Evolutionary conservation across 2,113 vertebrate species (phyloP).

Genomic region (Poeciliopsis turrubarensis): DNA sequence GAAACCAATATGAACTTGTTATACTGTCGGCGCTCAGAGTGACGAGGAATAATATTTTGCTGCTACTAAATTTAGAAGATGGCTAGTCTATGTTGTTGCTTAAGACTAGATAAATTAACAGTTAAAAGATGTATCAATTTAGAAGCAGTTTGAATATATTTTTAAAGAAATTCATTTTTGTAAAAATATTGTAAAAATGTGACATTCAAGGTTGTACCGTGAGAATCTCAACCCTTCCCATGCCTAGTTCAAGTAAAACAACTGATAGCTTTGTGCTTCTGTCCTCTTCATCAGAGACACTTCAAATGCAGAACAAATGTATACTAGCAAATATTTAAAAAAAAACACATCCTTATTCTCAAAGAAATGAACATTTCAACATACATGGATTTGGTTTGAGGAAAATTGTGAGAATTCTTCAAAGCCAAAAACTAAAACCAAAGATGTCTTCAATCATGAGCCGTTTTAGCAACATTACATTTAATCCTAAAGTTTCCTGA

Average conservation of each 20-base stretch:
- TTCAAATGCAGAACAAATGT: constrained; percentile 2
- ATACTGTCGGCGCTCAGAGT: too few relatives aligned
- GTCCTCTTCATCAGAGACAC: constrained; percentile 7
- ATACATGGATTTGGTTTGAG: constrained; percentile 42
- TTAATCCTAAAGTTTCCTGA: too few relatives aligned
- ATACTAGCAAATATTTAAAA: neutral
- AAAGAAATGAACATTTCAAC: constrained; percentile 39
- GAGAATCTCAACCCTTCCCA: too few relatives aligned
- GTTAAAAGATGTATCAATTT: too few relatives aligned
- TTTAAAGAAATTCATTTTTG: neutral
- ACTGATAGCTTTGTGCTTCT: constrained; percentile 19
- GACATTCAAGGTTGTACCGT: too few relatives aligned
- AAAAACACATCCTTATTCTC: constrained; percentile 28
- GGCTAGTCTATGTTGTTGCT: too few relatives aligned
- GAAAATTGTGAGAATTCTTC: constrained; percentile 8
- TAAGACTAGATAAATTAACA: neutral
- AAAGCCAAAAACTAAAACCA: constrained; percentile 6
- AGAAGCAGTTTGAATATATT: neutral
- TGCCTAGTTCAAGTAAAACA: constrained; percentile 3
- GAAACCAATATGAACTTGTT: too few relatives aligned
- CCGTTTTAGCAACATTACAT: neutral
- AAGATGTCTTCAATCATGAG: neutral
- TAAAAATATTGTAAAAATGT: too few relatives aligned
- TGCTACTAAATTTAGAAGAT: too few relatives aligned
- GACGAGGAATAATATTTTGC: too few relatives aligned